phyloP scores from a whole-genome alignment of 2,113 vertebrate genomes.

The Micronycteris hirsuta region DNA sequence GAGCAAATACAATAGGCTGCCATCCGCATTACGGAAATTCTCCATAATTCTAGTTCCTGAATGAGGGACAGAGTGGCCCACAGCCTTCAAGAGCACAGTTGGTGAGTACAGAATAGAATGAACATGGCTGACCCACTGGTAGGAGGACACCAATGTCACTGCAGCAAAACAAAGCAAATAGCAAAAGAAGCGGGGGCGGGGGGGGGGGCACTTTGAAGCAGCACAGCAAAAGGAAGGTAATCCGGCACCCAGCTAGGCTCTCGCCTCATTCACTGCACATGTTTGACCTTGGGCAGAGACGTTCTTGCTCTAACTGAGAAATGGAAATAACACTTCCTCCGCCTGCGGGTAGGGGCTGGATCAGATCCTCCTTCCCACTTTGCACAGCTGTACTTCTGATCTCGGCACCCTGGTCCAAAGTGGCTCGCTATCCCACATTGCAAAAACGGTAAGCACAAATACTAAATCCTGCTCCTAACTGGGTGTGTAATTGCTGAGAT shows the following conservation, averaged over 20 bases:
- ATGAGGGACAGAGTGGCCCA: neutral
- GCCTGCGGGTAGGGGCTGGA: neutral
- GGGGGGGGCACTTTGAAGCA: no score
- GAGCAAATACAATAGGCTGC: neutral
- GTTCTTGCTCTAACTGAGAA: neutral
- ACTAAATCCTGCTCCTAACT: slow-evolving; percentile 24
- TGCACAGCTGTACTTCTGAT: neutral
- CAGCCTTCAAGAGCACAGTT: neutral
- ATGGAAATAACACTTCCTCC: neutral
- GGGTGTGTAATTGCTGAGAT: slow-evolving; percentile 32
- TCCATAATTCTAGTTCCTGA: neutral
- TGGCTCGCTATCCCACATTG: neutral
- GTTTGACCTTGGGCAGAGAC: neutral
- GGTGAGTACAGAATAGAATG: neutral
- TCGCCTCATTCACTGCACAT: neutral
- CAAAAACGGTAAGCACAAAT: neutral
- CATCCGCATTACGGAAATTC: neutral
- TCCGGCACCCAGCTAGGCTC: neutral
- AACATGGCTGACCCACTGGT: neutral
- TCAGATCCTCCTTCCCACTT: neutral
- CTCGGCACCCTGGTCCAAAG: neutral
- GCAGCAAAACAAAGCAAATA: neutral
- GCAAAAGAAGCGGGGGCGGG: neutral
- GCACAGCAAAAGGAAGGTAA: neutral
- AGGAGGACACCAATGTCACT: neutral